Evolutionary conservation across 2,888 invertebrate genomes (phyloP), one percentile per base, ranked within the genome.

Genomic region (Seira ritae): DNA sequence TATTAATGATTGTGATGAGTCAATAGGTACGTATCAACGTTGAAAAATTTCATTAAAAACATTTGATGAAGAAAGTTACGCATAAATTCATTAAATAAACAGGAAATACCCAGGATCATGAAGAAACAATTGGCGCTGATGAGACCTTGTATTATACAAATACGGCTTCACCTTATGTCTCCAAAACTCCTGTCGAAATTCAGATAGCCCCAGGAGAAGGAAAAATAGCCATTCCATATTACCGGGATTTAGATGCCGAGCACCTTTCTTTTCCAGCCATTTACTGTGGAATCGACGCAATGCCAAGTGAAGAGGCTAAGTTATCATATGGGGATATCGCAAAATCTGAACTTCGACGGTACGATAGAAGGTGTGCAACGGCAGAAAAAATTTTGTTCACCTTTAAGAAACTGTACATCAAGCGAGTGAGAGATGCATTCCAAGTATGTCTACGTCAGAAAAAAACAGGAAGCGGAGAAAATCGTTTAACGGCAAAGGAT

Each of bases 301-400:
- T 50, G n/a, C 24, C 69, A 12, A 23, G 12, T 0, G 12, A 37
- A 1, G 60, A 22, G 0, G 10, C 31, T 1, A 78, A 46, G 6
- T 6, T 75, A 8, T 76, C 84, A 0, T 73, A 73, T 19, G 67
- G 78, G 8, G 86, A 86, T 20, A 78, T 84, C 72, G 78, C 73
- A 0, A 80, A 76, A 46, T 81, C 79, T 1, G 79, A 83, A 67
- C 37, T 62, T 1, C n/a, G 84, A 60, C 10, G 69, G 12, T 62
- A 69, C 23, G 74, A 74, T 71, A 65, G 80, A 55, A 37, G 74
- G 15, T 60, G 37, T 20, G 50, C 24, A 20, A 31, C 17, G 4
- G 75, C 84, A n/a, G 17, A 15, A 19, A 74, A 74, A 31, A 17
- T 74, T 1, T 20, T 73, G 3, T 73, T 67, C 15, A 3, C 68